These are phyloP conservation scores for Anas platyrhynchos DNA, from an alignment of 2,113 vertebrate genomes.

Conservation along the genomic window DNA sequence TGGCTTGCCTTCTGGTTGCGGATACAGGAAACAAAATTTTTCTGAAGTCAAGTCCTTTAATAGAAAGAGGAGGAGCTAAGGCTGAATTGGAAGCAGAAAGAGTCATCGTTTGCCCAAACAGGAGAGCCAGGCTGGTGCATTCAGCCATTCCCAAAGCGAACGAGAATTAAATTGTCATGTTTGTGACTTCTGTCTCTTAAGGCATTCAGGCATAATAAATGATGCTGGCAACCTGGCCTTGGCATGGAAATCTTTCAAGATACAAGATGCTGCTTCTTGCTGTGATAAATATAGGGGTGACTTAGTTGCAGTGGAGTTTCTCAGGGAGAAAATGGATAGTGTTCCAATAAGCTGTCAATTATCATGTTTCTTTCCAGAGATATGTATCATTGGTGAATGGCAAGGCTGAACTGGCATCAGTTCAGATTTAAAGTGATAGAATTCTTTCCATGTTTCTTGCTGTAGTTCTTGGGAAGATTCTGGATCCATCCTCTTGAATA, in stretches of 20 bases:
- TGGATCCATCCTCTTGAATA: neutral
- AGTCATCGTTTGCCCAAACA: neutral
- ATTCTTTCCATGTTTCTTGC: neutral
- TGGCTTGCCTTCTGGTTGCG: neutral
- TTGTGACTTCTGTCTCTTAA: neutral
- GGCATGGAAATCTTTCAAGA: conserved; percentile 12
- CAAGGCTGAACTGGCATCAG: neutral
- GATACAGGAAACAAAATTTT: neutral
- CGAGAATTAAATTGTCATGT: conserved; percentile 3
- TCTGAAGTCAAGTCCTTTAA: neutral
- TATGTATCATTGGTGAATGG: neutral
- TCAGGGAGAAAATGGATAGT: neutral
- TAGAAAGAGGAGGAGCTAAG: neutral
- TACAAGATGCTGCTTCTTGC: neutral
- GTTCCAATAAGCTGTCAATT: neutral
- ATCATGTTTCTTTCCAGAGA: neutral
- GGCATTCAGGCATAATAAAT: conserved; percentile 14
- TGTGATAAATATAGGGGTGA: neutral
- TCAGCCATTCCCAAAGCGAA: neutral
- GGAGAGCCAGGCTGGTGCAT: neutral
- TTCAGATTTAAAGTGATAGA: neutral
- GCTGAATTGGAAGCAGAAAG: neutral
- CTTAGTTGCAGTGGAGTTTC: neutral
- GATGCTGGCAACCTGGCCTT: neutral
- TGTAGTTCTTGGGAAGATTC: neutral